Conservation (phyloP, 2,113 vertebrate genomes). For the Empidonax traillii region DNA sequence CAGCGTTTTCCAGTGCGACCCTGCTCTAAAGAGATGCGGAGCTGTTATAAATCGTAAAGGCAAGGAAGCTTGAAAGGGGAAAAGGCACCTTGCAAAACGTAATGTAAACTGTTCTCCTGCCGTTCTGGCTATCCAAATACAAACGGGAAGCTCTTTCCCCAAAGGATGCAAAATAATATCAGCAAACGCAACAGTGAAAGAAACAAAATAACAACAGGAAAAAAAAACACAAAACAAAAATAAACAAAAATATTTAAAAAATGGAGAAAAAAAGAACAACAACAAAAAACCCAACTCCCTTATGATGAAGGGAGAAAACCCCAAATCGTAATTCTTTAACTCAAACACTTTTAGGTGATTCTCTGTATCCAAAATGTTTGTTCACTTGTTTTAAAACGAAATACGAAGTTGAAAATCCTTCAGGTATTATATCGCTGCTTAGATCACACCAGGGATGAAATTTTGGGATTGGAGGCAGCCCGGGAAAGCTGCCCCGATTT, state of each 20-base stretch:
- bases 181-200: background rate
- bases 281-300: background rate
- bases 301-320: background rate
- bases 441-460: background rate
- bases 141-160: background rate
- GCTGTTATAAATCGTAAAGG: background rate
- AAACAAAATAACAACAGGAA: background rate
- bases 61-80: background rate
- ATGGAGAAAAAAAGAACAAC: fast-evolving
- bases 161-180: background rate
- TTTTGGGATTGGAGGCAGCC: background rate
- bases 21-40: background rate
- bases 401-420: background rate
- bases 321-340: background rate
- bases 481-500: background rate
- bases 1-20: background rate
- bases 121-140: background rate
- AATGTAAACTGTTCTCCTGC: background rate
- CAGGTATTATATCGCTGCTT: background rate
- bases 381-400: background rate
- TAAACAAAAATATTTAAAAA: background rate
- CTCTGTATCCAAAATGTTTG: background rate
- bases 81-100: background rate
- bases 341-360: background rate
- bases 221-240: background rate